phyloP scores from a whole-genome alignment of 2,888 invertebrate species.

The Eristalis intricaria region DNA sequence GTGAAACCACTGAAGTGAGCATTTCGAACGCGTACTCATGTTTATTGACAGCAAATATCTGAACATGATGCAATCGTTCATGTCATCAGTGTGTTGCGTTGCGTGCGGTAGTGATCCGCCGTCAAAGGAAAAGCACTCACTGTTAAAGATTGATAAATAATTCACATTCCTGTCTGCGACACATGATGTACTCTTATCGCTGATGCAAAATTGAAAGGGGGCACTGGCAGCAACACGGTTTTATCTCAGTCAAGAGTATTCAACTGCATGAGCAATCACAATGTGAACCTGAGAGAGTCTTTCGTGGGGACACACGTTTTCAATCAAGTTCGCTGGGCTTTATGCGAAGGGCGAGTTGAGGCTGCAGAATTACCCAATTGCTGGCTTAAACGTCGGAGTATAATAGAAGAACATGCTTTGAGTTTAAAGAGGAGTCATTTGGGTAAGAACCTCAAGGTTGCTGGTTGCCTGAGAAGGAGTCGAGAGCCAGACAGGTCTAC shows the following conservation, averaged over 20 bases:
- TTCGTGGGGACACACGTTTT: not conserved
- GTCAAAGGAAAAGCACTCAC: not conserved
- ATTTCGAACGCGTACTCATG: not conserved
- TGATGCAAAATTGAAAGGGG: not conserved
- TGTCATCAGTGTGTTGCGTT: not conserved
- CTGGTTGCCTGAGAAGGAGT: too few species aligned
- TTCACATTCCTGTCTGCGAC: not conserved
- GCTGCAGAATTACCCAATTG: too few species aligned
- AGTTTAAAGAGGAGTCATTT: too few species aligned
- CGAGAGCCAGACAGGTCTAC: too few species aligned
- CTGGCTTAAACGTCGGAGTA: too few species aligned
- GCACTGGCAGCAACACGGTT: not conserved
- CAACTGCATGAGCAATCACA: not conserved
- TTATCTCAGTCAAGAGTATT: not conserved
- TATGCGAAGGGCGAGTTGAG: not conserved
- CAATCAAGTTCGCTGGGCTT: not conserved
- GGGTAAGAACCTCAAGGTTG: too few species aligned
- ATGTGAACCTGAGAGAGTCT: not conserved
- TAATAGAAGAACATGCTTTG: too few species aligned
- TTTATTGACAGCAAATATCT: not conserved
- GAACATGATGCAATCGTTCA: not conserved
- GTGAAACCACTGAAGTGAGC: not conserved
- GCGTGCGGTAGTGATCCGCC: not conserved
- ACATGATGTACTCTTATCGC: not conserved
- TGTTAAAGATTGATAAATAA: not conserved